A percentile compares a stretch with the other conserved stretches of the same genome.
phyloP scores from a whole-genome alignment of 2,797 vertebrate species.

The Oreonectes daqikongensis region DNA sequence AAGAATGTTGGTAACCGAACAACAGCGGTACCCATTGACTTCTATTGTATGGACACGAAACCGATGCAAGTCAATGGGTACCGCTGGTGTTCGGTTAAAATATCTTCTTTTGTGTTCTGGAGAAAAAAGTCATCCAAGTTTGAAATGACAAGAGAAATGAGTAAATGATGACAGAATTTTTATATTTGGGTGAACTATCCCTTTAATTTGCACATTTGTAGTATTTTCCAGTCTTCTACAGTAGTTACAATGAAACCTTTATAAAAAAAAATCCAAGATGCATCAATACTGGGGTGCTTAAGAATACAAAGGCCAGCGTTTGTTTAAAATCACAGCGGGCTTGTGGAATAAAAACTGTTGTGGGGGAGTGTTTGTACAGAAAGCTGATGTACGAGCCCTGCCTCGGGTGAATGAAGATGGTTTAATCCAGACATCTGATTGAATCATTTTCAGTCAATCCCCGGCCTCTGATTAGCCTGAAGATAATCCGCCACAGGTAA shows the following conservation, averaged over 20 bases:
- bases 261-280: not conserved
- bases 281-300: not conserved
- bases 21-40: no score
- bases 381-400: slow-evolving; percentile 19
- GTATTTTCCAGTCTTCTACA: no score
- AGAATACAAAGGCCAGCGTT: not conserved
- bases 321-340: slow-evolving; percentile 9
- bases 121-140: no score
- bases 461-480: slow-evolving; percentile 51
- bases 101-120: no score
- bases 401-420: slow-evolving; percentile 18
- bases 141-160: no score
- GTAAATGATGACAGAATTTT: not conserved
- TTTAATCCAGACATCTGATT: slow-evolving; percentile 54
- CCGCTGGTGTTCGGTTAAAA: no score
- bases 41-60: no score
- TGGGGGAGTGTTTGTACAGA: slow-evolving; percentile 30
- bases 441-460: slow-evolving; percentile 56
- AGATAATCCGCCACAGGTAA: slow-evolving; percentile 55
- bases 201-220: no score
- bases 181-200: no score
- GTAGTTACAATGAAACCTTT: not conserved
- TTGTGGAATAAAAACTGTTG: slow-evolving; percentile 7
- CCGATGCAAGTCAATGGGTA: no score
- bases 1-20: no score